Conservation (phyloP, 2,113 vertebrate species). For the Neotoma lepida region DNA sequence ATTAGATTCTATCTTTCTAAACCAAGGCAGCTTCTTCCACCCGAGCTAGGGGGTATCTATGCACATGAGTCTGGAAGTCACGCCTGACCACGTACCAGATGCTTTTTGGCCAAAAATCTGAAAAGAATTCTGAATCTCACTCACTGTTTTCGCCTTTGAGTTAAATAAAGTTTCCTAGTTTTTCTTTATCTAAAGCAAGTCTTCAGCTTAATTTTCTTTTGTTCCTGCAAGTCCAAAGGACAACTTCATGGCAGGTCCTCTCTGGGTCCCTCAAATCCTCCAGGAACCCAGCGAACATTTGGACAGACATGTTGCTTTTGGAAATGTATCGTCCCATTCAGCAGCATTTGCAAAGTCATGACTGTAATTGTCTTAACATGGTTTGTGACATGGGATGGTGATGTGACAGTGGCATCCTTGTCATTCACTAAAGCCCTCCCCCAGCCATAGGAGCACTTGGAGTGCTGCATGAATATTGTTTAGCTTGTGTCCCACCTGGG, state of each 20-base stretch:
- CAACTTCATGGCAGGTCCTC: rapidly evolving
- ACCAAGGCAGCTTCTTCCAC: not conserved
- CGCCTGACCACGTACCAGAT: rapidly evolving
- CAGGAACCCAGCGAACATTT: not conserved
- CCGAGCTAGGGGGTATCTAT: too few species aligned
- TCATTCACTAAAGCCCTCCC: not conserved
- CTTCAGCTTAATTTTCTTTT: not conserved
- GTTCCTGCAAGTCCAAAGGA: not conserved
- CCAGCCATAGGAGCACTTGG: not conserved
- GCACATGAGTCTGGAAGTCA: not conserved
- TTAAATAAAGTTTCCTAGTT: not conserved
- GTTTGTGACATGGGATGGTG: rapidly evolving
- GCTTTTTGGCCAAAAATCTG: not conserved
- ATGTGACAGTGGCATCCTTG: not conserved
- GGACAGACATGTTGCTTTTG: not conserved
- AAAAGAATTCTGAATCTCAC: not conserved
- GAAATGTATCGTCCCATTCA: not conserved
- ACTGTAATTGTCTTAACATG: not conserved
- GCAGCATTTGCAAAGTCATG: not conserved
- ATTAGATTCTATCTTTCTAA: not conserved
- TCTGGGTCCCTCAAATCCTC: not conserved
- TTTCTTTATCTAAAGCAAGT: not conserved
- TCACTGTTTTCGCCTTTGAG: not conserved
- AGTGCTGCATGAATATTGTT: not conserved
- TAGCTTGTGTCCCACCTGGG: not conserved